Base-by-base conservation (phyloP, 2,113 vertebrate species). In the Gymnorhina tibicen region DNA sequence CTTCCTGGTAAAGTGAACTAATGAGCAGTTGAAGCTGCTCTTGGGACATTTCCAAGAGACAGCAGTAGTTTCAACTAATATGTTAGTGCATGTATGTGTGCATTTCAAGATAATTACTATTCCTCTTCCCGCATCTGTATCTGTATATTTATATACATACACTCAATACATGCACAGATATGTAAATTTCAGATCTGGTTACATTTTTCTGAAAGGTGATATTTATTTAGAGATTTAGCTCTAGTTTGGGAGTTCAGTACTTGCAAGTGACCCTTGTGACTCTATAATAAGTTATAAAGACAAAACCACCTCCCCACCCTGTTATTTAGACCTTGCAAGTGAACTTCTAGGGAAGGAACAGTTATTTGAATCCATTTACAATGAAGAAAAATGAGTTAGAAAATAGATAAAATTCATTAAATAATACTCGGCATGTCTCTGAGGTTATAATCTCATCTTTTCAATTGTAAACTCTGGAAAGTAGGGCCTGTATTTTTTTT, bases 1-100 rank as follows among this genome's bases (percentile, higher is more conserved):
- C 95, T 95, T 97, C 89, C 85, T 96, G 60, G 10, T 67, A 67
- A 63, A 44, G 15, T 85, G 37, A 92, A 74, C 33, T 91, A 93
- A 92, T 63, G 76, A 96, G 60, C 16, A 62, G 47, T 75, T 91
- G 60, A 91, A 88, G 42, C 27, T 52, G 10, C 53, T 69, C 50
- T 94, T 95, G 66, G 78, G 37, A 35, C 27, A 21, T 55, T 96
- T 93, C 87, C 89, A 96, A 74, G 47, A 77, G 68, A 63, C 47
- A 64, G 52, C 21, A 88, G 32, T 83, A 60, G 86, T 92, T 93
- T 92, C 50, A 75, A 23, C 63, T 82, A 39, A 56, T 55, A 53
- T 15, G 5, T 44, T 33, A 35, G 11, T 73, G 39, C 49, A 52
- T 18, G 2, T 23, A 21, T 47, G 19, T 37, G 72, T 85, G 53